Base-by-base conservation (phyloP, 2,797 vertebrate species). In the Sphaeramia orbicularis region DNA sequence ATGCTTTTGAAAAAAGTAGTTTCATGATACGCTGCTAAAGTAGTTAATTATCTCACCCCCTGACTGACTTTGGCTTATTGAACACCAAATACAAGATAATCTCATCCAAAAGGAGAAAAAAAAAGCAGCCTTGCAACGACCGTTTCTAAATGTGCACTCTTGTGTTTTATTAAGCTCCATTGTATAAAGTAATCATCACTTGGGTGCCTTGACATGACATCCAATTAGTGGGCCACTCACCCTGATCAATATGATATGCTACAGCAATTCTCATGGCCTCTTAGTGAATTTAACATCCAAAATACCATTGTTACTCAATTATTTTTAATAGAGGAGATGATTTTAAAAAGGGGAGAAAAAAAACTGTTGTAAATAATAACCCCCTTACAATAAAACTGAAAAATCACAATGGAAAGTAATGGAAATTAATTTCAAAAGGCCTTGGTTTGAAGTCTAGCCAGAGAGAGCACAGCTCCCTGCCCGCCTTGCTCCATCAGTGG, bases 211-310 rank as follows among this genome's bases (percentile, higher is more conserved):
- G 69, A 74, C 69, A 65, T 66, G 70, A 45, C 61, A 73, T 72
- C 65, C 70, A 83, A 86, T 85, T 85, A 89, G 66, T 21, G 10
- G 43, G 15, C 45, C 53, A 41, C 61, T 80, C 71, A 59, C 47
- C 37, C 72, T 75, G 68, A 90, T 88, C 79, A 71, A 90, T 82
- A 80, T 45, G 71, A 81, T 76, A 79, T 50, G 48, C 68, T 65
- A 32, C 30, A 60, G 71, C 37, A 77, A 82, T 76, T 54, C 60
- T 76, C 53, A 35, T 61, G 65, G 76, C 54, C 30, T 76, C 40
- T 64, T 61, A 79, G 62, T 85, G 64, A 81, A 83, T 78, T 76
- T 49, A 78, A 72, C 70, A 75, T 58, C 35, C 40, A 14, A 49
- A 77, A 81, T 56, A 60, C 35, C 48, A 64, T 36, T 3, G 43